These are phyloP conservation scores for Dendrolimus pini DNA, from an alignment of 2,888 invertebrate species.

Conservation along the genomic window DNA sequence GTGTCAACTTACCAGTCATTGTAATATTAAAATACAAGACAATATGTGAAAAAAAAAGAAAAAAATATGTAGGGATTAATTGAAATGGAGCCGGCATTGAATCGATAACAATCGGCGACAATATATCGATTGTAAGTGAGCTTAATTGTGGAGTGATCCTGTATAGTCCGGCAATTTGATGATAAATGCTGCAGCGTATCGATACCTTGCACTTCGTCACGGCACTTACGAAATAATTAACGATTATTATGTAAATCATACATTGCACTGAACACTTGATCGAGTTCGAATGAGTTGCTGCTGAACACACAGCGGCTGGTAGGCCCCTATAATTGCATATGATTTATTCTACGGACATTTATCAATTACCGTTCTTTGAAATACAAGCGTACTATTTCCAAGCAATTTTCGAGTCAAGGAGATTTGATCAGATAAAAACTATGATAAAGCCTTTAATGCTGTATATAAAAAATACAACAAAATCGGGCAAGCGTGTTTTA, in stretches of 20 bases:
- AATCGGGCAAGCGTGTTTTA: too few species aligned
- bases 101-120: constrained; percentile 30
- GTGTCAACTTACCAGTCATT: too few species aligned
- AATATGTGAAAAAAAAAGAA: too few species aligned
- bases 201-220: constrained; percentile 38
- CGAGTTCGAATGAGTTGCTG: background rate
- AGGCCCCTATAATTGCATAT: background rate
- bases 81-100: background rate
- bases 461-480: background rate
- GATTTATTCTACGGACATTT: background rate
- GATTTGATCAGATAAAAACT: constrained; percentile 9
- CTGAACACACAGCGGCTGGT: background rate
- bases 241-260: constrained; percentile 56
- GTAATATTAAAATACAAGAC: too few species aligned
- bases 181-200: constrained; percentile 36
- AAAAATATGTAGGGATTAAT: background rate
- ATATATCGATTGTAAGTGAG: constrained; percentile 26
- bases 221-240: constrained; percentile 50
- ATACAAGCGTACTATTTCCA: background rate
- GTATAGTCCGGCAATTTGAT: constrained; percentile 36
- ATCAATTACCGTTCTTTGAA: background rate
- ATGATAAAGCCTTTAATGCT: constrained; percentile 16
- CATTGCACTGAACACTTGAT: constrained; percentile 8
- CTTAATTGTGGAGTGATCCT: constrained; percentile 38
- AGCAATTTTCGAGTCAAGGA: background rate